These are phyloP conservation scores for Hesperophylax magnus DNA, from an alignment of 1,140 invertebrate genomes.

Conservation along the genomic window DNA sequence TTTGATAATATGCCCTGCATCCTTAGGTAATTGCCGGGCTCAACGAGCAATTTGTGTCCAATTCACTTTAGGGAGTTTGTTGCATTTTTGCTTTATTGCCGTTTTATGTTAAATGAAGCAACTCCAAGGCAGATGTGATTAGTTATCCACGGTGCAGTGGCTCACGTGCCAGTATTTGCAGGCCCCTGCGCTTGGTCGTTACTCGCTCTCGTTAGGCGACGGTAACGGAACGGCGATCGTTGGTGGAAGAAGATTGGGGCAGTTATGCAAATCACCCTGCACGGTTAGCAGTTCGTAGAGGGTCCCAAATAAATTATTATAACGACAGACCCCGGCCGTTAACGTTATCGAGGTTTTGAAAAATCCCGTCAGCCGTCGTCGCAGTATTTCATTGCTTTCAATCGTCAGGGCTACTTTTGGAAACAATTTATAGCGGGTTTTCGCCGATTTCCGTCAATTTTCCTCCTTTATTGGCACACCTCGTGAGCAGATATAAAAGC, in stretches of 20 bases:
- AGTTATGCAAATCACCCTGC: constrained; percentile 48
- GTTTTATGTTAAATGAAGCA: too few relatives aligned
- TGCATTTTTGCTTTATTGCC: too few relatives aligned
- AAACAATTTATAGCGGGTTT: constrained; percentile 3
- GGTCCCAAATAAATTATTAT: constrained; percentile 48
- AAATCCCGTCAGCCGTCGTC: constrained; percentile 32
- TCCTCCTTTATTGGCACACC: not conserved
- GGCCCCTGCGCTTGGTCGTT: not conserved
- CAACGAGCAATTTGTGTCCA: too few relatives aligned
- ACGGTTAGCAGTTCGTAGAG: constrained; percentile 41
- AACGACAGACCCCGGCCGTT: constrained; percentile 41
- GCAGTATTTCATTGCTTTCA: constrained; percentile 27
- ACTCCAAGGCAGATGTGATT: too few relatives aligned
- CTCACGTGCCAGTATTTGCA: not conserved
- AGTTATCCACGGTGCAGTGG: too few relatives aligned
- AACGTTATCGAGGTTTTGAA: constrained; percentile 36
- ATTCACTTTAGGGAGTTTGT: too few relatives aligned
- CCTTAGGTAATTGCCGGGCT: too few relatives aligned
- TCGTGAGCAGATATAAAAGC: too few relatives aligned
- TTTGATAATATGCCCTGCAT: too few relatives aligned
- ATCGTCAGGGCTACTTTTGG: constrained; percentile 1
- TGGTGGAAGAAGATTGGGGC: constrained; percentile 32
- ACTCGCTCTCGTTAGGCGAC: constrained; percentile 38
- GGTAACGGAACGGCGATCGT: constrained; percentile 14
- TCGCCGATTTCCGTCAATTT: constrained; percentile 2